Conservation (phyloP, 1,140 invertebrate species). For the Temnothorax curvispinosus region DNA sequence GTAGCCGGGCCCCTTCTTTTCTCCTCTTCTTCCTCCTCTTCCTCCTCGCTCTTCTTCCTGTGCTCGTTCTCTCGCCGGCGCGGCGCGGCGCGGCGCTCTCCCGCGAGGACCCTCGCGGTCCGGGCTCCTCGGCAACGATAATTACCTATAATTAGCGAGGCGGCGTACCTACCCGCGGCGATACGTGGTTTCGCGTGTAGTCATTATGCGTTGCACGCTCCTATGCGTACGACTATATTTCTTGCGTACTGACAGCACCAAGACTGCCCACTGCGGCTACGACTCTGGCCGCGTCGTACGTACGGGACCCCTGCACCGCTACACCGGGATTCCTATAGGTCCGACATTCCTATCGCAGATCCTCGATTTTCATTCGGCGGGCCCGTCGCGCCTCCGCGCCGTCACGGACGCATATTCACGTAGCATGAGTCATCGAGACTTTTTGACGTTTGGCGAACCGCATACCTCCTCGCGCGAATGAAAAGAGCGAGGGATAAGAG, state of each 20-base stretch:
- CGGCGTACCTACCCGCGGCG: conserved; percentile 67
- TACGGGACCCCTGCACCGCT: conserved; percentile 42
- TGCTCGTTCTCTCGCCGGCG: background rate
- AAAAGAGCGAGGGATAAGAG: background rate
- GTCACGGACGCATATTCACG: conserved; percentile 14
- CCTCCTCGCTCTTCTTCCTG: background rate
- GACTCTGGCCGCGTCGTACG: conserved; percentile 38
- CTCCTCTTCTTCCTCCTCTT: background rate
- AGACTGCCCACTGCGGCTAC: conserved; percentile 69
- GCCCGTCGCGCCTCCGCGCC: background rate
- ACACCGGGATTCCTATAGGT: conserved; percentile 34
- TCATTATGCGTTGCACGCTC: conserved; percentile 72
- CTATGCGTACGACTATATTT: conserved; percentile 75
- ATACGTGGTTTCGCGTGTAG: conserved; percentile 68
- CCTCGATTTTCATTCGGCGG: conserved; percentile 38
- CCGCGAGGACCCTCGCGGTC: conserved; percentile 34
- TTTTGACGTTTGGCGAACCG: background rate
- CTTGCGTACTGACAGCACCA: conserved; percentile 68
- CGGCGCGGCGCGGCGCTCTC: background rate
- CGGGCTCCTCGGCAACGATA: conserved; percentile 58
- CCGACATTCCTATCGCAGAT: conserved; percentile 28
- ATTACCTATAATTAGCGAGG: conserved; percentile 72
- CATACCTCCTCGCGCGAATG: conserved; percentile 31
- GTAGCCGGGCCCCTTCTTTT: conserved; percentile 53
- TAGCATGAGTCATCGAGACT: background rate